Evolutionary conservation across 1,140 invertebrate genomes (phyloP).

Genomic region (Gryon sp.): DNA sequence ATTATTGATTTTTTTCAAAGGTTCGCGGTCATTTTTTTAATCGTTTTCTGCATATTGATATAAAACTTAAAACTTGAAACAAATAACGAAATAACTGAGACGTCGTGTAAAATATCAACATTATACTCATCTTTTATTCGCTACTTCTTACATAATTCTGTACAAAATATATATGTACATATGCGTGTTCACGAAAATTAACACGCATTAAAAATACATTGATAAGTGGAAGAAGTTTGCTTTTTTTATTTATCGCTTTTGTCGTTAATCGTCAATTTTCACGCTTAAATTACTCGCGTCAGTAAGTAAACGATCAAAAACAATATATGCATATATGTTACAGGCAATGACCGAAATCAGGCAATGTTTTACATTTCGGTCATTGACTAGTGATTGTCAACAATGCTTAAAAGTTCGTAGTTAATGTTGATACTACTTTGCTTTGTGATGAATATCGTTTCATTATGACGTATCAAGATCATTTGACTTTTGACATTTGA

Average conservation of each 20-base stretch:
- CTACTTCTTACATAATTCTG: slow-evolving; percentile 24
- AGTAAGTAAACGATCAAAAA: slow-evolving; percentile 32
- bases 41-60: too few relatives aligned
- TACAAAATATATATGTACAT: slow-evolving; percentile 53
- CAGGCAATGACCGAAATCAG: too few relatives aligned
- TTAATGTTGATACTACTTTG: too few relatives aligned
- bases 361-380: too few relatives aligned
- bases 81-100: slow-evolving; percentile 23
- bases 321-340: too few relatives aligned
- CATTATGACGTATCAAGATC: slow-evolving; percentile 68
- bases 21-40: too few relatives aligned
- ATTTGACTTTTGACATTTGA: slow-evolving; percentile 60
- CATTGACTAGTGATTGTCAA: too few relatives aligned
- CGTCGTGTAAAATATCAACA: slow-evolving; percentile 23
- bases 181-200: neutral
- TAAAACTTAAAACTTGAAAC: neutral
- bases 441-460: slow-evolving; percentile 58
- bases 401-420: too few relatives aligned
- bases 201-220: slow-evolving; percentile 23
- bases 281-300: neutral
- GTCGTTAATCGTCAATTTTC: slow-evolving; percentile 34
- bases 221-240: slow-evolving; percentile 44
- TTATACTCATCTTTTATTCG: slow-evolving; percentile 23
- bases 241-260: slow-evolving; percentile 20
- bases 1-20: too few relatives aligned